Evolutionary conservation across 2,888 invertebrate species (phyloP).

Genomic region (Hydrotaea cyrtoneurina): DNA sequence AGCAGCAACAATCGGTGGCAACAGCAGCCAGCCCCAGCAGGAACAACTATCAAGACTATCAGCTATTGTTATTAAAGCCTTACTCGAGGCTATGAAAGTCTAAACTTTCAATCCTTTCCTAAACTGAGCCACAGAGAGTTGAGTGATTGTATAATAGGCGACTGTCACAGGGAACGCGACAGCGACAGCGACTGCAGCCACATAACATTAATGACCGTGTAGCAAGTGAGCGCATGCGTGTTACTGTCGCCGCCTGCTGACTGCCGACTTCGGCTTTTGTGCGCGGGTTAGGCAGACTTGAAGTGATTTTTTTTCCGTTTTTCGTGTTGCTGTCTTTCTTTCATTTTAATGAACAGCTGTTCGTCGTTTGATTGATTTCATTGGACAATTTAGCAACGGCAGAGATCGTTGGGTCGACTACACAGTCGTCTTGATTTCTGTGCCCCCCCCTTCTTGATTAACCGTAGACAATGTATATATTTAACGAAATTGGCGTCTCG

Average conservation of each 20-base stretch:
- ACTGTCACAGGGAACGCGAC: not conserved
- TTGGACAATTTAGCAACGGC: constrained; percentile 27
- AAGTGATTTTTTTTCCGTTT: constrained; percentile 29
- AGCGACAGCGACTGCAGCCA: not conserved
- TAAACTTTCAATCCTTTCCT: constrained; percentile 64
- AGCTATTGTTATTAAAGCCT: constrained; percentile 38
- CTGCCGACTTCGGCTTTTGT: not conserved
- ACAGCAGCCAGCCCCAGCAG: not conserved
- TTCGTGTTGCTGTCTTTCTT: not conserved
- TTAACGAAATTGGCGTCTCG: too few species aligned
- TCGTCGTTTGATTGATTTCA: constrained; percentile 35
- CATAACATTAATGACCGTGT: too few species aligned
- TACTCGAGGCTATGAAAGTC: constrained; percentile 62
- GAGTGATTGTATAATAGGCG: constrained; percentile 27
- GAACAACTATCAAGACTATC: constrained; percentile 2
- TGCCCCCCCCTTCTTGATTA: not conserved
- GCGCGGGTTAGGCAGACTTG: constrained; percentile 11
- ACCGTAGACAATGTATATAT: not conserved
- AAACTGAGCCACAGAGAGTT: constrained; percentile 34
- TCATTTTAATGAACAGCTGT: constrained; percentile 30
- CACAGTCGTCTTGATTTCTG: not conserved
- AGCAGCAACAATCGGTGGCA: not conserved
- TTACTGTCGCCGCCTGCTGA: not conserved
- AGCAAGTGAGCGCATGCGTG: not conserved
- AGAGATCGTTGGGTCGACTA: not conserved